phyloP scores from a whole-genome alignment of 2,888 invertebrate genomes.

The Junonia oenone region DNA sequence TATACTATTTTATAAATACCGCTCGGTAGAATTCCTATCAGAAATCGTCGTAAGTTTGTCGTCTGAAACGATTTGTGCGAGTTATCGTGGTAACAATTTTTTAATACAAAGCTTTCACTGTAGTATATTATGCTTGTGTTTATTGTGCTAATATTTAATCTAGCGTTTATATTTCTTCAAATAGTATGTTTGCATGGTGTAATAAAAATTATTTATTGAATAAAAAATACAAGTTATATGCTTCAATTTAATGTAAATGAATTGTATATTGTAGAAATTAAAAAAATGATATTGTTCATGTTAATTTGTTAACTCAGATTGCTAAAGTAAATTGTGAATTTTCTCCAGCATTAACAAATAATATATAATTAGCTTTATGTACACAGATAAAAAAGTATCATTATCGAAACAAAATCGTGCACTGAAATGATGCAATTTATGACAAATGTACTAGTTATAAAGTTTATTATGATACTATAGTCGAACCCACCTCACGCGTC shows the following conservation, averaged over 20 bases:
- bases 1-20: slow-evolving; percentile 36
- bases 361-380: slow-evolving; percentile 37
- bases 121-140: slow-evolving; percentile 59
- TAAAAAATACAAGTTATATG: slow-evolving; percentile 51
- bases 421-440: slow-evolving; percentile 56
- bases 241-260: slow-evolving; percentile 67
- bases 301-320: slow-evolving; percentile 67
- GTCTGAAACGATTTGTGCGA: slow-evolving; percentile 45
- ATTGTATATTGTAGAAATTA: slow-evolving; percentile 69
- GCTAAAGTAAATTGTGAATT: slow-evolving; percentile 66
- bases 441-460: slow-evolving; percentile 49
- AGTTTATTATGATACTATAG: slow-evolving; percentile 56
- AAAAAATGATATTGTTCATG: slow-evolving; percentile 62
- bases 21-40: slow-evolving; percentile 56
- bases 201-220: slow-evolving; percentile 54
- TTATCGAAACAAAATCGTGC: slow-evolving; percentile 28
- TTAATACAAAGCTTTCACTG: slow-evolving; percentile 49
- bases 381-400: slow-evolving; percentile 49
- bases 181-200: slow-evolving; percentile 52
- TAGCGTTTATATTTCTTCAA: slow-evolving; percentile 44
- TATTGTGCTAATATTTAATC: slow-evolving; percentile 55
- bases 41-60: slow-evolving; percentile 32
- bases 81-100: slow-evolving; percentile 38
- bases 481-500: slow-evolving; percentile 62
- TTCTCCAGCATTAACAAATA: slow-evolving; percentile 50